A percentile compares a stretch with the other conserved stretches of the same genome.
These are phyloP conservation scores for Odontothrips loti DNA, from an alignment of 2,888 invertebrate genomes.

Conservation along the genomic window DNA sequence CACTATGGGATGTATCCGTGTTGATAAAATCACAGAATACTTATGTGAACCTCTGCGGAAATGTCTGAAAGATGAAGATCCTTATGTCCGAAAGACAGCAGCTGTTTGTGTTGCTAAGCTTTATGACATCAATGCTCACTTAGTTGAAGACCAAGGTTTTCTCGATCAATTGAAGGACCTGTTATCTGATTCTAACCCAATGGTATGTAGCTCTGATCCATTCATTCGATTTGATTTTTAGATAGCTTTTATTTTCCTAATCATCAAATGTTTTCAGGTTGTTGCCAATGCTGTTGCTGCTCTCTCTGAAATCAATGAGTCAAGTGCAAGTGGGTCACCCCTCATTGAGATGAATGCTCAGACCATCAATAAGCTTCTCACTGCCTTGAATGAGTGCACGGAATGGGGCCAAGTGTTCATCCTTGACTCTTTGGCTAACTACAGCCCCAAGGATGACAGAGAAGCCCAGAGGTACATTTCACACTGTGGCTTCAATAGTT, in stretches of 20 bases:
- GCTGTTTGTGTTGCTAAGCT: constrained; percentile 99
- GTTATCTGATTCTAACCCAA: constrained; percentile 97
- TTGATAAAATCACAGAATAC: constrained; percentile 99
- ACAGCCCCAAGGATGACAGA: constrained; percentile 91
- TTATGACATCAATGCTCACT: constrained; percentile 83
- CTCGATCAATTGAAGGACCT: constrained; percentile 94
- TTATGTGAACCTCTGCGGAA: constrained; percentile 95
- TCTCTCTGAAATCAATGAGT: constrained; percentile 96
- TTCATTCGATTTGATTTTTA: background rate
- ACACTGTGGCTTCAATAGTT: background rate
- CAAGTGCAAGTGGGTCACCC: constrained; percentile 90
- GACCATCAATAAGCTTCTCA: constrained; percentile 95
- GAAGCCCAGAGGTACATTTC: constrained; percentile 77
- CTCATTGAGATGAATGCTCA: constrained; percentile 95
- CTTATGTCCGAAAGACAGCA: constrained; percentile 96
- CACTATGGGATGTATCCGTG: constrained; percentile 99
- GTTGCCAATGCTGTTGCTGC: constrained; percentile 99
- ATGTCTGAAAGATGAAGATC: constrained; percentile 92
- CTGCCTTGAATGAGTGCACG: constrained; percentile 98
- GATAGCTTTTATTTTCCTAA: constrained; percentile 32
- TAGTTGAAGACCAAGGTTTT: constrained; percentile 86
- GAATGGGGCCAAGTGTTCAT: constrained; percentile 99
- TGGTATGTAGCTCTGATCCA: constrained; percentile 58
- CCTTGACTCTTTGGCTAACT: constrained; percentile 94
- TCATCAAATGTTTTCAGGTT: constrained; percentile 50